Conservation (phyloP, 2,113 vertebrate species). For the Pelmatolapia mariae region DNA sequence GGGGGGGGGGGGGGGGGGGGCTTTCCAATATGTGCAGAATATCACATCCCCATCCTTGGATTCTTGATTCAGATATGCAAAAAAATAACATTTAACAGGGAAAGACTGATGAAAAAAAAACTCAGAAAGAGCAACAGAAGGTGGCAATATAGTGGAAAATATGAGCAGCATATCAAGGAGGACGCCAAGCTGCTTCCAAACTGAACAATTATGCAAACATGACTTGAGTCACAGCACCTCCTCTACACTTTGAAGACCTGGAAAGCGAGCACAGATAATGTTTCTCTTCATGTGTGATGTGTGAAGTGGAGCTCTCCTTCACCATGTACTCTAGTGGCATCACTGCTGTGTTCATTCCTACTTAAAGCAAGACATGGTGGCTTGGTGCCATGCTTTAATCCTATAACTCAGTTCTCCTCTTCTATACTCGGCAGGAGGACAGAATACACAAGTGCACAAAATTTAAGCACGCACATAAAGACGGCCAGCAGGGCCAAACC, state of each 20-base stretch:
- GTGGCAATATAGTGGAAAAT: background rate
- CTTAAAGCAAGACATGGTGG: conserved; percentile 77
- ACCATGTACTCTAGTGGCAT: conserved; percentile 88
- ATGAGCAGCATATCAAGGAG: background rate
- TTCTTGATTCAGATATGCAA: background rate
- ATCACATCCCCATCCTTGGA: background rate
- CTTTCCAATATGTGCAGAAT: background rate
- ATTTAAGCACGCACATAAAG: background rate
- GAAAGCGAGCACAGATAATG: background rate
- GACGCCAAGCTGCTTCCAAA: background rate
- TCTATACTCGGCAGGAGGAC: background rate
- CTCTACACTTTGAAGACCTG: background rate
- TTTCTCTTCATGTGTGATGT: conserved; percentile 61
- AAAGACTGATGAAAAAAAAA: background rate
- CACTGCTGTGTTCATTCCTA: conserved; percentile 85
- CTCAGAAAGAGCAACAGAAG: background rate
- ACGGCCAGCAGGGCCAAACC: background rate
- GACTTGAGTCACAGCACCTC: background rate
- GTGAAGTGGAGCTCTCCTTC: conserved; percentile 82
- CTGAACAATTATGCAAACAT: background rate
- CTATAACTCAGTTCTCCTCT: conserved; percentile 21
- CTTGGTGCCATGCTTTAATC: conserved; percentile 75
- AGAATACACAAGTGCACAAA: background rate
- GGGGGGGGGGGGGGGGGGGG: rapidly evolving
- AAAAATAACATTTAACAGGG: background rate